phyloP scores from a whole-genome alignment of 2,888 invertebrate species.

The Ornithoptera priamus region DNA sequence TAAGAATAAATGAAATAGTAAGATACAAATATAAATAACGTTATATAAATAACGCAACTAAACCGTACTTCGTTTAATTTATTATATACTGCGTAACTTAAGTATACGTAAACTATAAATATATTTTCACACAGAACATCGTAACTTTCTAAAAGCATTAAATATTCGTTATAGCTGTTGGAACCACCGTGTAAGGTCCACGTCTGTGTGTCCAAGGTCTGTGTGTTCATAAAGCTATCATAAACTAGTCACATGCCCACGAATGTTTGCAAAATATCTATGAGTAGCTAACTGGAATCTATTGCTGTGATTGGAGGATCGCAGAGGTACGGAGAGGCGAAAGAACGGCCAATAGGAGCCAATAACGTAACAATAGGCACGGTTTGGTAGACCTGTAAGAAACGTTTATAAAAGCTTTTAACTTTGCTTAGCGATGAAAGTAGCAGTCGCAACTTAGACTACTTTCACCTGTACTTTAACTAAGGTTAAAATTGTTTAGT shows the following conservation, averaged over 20 bases:
- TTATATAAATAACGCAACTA: too few species aligned
- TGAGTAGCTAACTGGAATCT: constrained; percentile 52
- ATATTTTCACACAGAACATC: neutral
- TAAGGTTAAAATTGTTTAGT: neutral
- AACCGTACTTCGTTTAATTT: too few species aligned
- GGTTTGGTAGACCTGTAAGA: constrained; percentile 56
- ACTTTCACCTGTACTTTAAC: constrained; percentile 10
- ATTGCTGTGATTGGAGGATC: constrained; percentile 64
- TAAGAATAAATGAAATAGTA: too few species aligned
- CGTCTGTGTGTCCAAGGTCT: neutral
- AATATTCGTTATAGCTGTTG: neutral
- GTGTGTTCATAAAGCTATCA: neutral
- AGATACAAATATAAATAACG: too few species aligned
- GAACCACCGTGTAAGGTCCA: neutral
- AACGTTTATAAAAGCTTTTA: constrained; percentile 34
- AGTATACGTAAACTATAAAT: too few species aligned
- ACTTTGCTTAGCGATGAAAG: constrained; percentile 11
- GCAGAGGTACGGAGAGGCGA: constrained; percentile 37
- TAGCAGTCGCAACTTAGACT: constrained; percentile 4
- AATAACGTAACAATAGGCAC: constrained; percentile 59
- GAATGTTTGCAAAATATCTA: constrained; percentile 42
- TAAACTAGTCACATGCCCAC: constrained; percentile 26
- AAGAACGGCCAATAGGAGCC: constrained; percentile 50
- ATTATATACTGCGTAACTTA: too few species aligned
- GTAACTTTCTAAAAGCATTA: neutral